A percentile compares a stretch with the other conserved stretches of the same genome.
Evolutionary conservation across 92 coral and sea anemone genomes (phyloP).

Genomic region (Parazoanthus darwini): DNA sequence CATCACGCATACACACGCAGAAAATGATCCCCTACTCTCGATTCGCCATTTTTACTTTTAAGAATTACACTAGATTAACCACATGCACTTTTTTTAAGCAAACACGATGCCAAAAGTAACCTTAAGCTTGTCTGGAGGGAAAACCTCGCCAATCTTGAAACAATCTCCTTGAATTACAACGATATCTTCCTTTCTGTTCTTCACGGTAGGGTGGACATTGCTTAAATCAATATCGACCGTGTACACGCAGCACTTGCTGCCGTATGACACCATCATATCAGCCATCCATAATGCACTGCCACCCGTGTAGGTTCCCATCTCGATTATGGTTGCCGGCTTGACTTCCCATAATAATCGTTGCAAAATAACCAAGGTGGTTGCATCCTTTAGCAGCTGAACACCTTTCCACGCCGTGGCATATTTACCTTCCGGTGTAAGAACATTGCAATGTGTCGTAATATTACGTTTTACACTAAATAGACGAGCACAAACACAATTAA

Average conservation of each 20-base stretch:
- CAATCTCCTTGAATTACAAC: conserved; percentile 47
- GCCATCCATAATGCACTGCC: conserved; percentile 69
- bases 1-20: too few relatives aligned
- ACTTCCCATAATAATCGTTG: conserved; percentile 46
- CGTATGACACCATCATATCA: conserved; percentile 49
- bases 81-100: not conserved
- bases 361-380: conserved; percentile 30
- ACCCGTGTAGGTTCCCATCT: conserved; percentile 59
- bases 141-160: conserved; percentile 37
- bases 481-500: not conserved
- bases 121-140: conserved; percentile 43
- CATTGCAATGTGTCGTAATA: too few relatives aligned
- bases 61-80: not conserved
- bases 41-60: too few relatives aligned
- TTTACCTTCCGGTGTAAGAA: conserved; percentile 33
- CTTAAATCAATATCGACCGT: conserved; percentile 49
- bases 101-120: not conserved
- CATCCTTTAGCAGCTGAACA: conserved; percentile 37
- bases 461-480: too few relatives aligned
- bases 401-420: conserved; percentile 48
- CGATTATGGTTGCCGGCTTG: conserved; percentile 54
- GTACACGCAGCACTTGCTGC: conserved; percentile 38
- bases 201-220: conserved; percentile 44
- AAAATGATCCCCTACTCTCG: too few relatives aligned
- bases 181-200: conserved; percentile 46